These are phyloP conservation scores for Holcopasites calliopsidis DNA, from an alignment of 1,140 invertebrate genomes.

Conservation along the genomic window DNA sequence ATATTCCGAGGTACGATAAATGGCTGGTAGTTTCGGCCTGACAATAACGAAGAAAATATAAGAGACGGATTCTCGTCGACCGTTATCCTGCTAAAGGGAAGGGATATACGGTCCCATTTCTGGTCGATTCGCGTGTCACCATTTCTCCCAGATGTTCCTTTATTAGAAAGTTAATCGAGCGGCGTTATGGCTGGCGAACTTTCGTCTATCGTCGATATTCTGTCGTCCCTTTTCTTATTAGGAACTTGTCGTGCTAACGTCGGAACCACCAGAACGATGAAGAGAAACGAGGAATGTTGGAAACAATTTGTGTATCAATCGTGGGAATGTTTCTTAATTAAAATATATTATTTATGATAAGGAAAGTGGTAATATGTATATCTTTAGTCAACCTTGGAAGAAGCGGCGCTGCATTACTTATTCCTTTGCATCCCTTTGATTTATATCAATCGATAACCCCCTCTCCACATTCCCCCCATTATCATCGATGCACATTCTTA, in stretches of 20 bases:
- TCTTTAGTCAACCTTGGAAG: not conserved
- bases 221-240: too few relatives aligned
- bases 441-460: not conserved
- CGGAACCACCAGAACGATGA: too few relatives aligned
- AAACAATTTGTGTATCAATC: too few relatives aligned
- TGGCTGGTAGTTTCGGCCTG: slow-evolving; percentile 7
- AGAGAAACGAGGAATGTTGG: too few relatives aligned
- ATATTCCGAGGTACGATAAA: slow-evolving; percentile 34
- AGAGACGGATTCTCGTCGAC: not conserved
- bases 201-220: not conserved
- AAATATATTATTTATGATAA: too few relatives aligned
- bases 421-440: slow-evolving; percentile 4
- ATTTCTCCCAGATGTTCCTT: not conserved
- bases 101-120: not conserved
- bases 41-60: not conserved
- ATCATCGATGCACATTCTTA: not conserved
- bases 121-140: not conserved
- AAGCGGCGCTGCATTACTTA: too few relatives aligned
- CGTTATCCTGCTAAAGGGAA: not conserved
- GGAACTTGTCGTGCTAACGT: too few relatives aligned
- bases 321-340: too few relatives aligned
- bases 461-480: not conserved
- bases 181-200: not conserved
- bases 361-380: too few relatives aligned
- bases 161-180: not conserved